Evolutionary conservation across 2,888 invertebrate species (phyloP), one percentile per base, ranked within the genome.

Genomic region (Dryocosmus kuriphilus): DNA sequence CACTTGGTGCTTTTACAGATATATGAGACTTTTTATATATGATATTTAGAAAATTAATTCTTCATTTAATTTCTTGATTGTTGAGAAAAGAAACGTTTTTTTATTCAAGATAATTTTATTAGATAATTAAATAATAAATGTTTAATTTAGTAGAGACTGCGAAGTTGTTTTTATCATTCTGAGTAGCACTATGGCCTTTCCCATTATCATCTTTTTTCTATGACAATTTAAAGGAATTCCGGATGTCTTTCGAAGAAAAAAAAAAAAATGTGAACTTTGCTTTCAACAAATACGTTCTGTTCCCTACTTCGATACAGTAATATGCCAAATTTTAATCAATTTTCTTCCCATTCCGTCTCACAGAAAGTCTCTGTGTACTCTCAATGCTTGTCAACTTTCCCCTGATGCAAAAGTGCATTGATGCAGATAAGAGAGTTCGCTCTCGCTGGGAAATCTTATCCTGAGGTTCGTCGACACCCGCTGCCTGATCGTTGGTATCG

Each of bases 401-500:
- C 51, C 30, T 32, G 51, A 71, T 71, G 51, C 30, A 51, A 27
- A 71, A 71, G 30, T 7, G 46, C 51, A 71, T 51, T 51, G 51
- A 51, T 71, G 32, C 11, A 51, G 71, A 71, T 71, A 71, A n/a
- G 4, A 51, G 71, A 41, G 67, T 71, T 71, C 51, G 51, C 27
- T 71, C 71, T 51, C 22, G 46, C n/a, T 6, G n/a, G 51, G 46
- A 71, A 71, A 51, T 71, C 71, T 71, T 71, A 71, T 71, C 71
- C 51, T 30, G 19, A 71, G 71, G 71, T 71, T 71, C 71, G 71
- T 71, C 41, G n/a, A 63, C 67, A 46, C 60, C 55, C 62, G 38
- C 55, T 46, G 75, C 76, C 76, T 78, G 78, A 78, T 81, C 81
- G 76, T 77, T 77, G 75, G 11, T 67, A 74, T 76, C 79, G 65